Evolutionary conservation across 2,113 vertebrate species (phyloP), one percentile per base, ranked within the genome.

Genomic region (Herpetotheres cachinnans): DNA sequence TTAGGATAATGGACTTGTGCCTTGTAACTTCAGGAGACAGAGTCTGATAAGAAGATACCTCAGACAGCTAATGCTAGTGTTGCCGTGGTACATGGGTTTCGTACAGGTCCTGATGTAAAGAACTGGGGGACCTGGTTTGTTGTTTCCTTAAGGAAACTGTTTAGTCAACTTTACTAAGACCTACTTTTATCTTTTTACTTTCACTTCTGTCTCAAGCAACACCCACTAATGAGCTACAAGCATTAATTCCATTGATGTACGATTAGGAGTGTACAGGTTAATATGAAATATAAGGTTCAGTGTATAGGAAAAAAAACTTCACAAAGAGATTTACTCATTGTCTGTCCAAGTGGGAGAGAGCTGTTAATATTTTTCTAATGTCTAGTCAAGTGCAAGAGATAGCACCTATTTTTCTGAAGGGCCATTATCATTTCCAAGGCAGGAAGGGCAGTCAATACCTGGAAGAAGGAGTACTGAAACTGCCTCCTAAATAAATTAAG

Each of bases 401-500:
- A 82, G 46, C 58, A 80, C 78, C 82, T 87, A 72, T 96, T 96
- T 96, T 95, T 96, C 90, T 91, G 74, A 77, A 85, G 74, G 46
- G n/a, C 62, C 40, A 77, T 94, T 93, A 93, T 95, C 9, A 93
- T 95, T 96, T 97, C 54, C 90, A 90, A 85, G 46, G 84, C 73
- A 87, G 90, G 61, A 72, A 93, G 58, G 34, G 22, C 27, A 94
- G 95, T 95, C 96, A 95, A 91, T 96, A 96, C 14, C 40, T 85
- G 77, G 82, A 91, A 96, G 93, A 94, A 85, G 66, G 66, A 96
- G 84, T 85, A 81, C 78, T 91, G 96, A 95, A 95, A 88, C 58
- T 91, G 84, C 58, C 95, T 96, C 70, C 95, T 97, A 95, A 96
- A 95, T 96, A 96, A 96, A 96, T 96, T 95, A 95, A 90, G 82